Conservation (phyloP, 2,113 vertebrate genomes). For the Pelvicachromis taeniatus region DNA sequence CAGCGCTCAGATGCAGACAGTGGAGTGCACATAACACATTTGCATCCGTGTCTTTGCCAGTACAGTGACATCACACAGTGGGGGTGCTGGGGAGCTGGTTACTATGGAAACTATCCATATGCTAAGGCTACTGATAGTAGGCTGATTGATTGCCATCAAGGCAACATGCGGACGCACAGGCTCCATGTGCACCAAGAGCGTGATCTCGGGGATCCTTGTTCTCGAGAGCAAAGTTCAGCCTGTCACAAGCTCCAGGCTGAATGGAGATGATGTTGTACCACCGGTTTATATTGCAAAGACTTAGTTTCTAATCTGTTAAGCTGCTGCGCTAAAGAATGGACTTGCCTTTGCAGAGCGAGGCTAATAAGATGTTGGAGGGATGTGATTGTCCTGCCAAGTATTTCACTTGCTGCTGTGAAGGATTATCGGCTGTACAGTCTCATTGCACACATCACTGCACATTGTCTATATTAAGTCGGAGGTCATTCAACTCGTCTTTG, state of each 20-base stretch:
- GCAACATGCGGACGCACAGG: neutral
- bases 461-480: neutral
- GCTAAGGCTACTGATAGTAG: neutral
- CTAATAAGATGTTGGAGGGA: neutral
- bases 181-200: neutral
- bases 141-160: constrained; percentile 17
- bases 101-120: constrained; percentile 39
- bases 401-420: neutral
- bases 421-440: neutral
- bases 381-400: neutral
- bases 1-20: neutral
- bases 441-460: neutral
- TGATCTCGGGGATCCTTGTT: neutral
- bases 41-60: neutral
- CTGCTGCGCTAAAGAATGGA: neutral
- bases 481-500: neutral
- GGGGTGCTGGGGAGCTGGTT: constrained; percentile 15
- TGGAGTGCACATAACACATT: neutral
- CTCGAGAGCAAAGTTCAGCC: neutral
- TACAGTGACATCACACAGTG: neutral
- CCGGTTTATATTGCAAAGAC: neutral
- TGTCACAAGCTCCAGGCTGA: neutral
- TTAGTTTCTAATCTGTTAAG: neutral
- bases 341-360: neutral
- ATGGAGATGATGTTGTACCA: neutral